Percentiles rank a stretch among this genome's conserved stretches.
These are phyloP conservation scores for Tachysurus vachellii DNA, from an alignment of 2,113 vertebrate genomes.

Conservation along the genomic window DNA sequence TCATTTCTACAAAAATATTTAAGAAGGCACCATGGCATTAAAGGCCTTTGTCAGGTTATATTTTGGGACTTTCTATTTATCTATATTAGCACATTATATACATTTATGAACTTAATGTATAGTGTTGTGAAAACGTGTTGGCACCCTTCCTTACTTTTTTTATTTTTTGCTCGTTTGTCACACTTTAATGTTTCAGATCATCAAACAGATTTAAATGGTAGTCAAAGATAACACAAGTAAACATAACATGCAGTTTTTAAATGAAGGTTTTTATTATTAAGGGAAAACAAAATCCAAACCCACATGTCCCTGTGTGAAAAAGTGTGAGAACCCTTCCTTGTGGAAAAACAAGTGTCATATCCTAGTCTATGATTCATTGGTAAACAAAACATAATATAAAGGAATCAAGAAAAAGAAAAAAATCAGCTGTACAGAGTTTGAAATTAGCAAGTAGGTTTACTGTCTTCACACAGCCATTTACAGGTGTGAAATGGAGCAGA, in stretches of 20 bases:
- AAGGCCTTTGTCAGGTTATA: slow-evolving; percentile 49
- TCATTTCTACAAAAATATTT: slow-evolving; percentile 31
- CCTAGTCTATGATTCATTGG: slow-evolving; percentile 72
- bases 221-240: slow-evolving; percentile 24
- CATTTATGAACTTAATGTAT: slow-evolving; percentile 25
- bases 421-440: slow-evolving; percentile 59
- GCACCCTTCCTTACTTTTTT: no score
- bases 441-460: slow-evolving; percentile 39
- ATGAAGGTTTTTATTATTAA: no score
- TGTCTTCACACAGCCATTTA: slow-evolving; percentile 27
- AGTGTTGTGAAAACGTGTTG: no score
- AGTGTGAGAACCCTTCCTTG: slow-evolving; percentile 72
- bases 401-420: slow-evolving; percentile 43
- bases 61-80: slow-evolving; percentile 21
- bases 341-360: slow-evolving; percentile 71
- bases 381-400: slow-evolving; percentile 63
- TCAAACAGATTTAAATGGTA: slow-evolving; percentile 53
- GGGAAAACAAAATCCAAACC: no score
- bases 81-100: slow-evolving; percentile 27
- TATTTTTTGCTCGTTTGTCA: neutral
- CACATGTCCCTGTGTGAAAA: slow-evolving; percentile 16
- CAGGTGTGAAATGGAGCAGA: neutral
- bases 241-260: no score
- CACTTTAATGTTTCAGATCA: slow-evolving; percentile 67
- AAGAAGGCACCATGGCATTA: slow-evolving; percentile 65